Evolutionary conservation across 2,113 vertebrate genomes (phyloP).

Genomic region (Pomatorhinus ruficollis): DNA sequence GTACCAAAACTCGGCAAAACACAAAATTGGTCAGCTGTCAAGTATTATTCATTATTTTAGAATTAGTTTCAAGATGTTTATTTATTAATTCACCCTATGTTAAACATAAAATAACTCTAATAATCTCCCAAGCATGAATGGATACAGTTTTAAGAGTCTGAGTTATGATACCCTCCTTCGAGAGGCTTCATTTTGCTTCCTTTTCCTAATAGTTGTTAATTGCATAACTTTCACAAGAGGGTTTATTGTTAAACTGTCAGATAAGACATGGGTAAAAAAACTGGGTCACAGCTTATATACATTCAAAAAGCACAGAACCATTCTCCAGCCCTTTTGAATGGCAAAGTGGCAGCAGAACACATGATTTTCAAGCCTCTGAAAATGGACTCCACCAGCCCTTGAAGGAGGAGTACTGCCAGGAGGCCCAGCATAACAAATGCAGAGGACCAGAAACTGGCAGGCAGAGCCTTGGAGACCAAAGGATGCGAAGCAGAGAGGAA

Average conservation of each 20-base stretch:
- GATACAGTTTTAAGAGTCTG: not conserved
- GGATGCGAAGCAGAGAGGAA: not conserved
- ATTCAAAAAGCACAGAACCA: not conserved
- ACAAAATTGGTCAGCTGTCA: not conserved
- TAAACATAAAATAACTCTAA: not conserved
- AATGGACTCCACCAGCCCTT: not conserved
- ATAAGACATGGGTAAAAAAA: not conserved
- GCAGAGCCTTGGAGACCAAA: not conserved
- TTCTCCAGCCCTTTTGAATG: not conserved
- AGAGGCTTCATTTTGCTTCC: not conserved
- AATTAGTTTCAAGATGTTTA: not conserved
- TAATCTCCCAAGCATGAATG: not conserved
- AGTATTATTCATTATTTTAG: not conserved
- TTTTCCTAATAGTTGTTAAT: not conserved
- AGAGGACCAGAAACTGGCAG: not conserved
- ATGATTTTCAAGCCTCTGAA: not conserved
- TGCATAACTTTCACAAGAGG: not conserved
- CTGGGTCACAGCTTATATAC: not conserved
- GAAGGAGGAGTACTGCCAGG: not conserved
- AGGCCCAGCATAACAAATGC: not conserved
- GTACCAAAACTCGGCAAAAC: not conserved
- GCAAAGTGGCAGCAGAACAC: not conserved
- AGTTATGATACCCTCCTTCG: not conserved
- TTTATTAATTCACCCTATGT: not conserved
- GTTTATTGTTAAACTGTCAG: not conserved